Percentiles rank a stretch among this genome's conserved stretches.
These are phyloP conservation scores for Himalopsyche kuldschensis DNA, from an alignment of 2,888 invertebrate species.

Conservation along the genomic window DNA sequence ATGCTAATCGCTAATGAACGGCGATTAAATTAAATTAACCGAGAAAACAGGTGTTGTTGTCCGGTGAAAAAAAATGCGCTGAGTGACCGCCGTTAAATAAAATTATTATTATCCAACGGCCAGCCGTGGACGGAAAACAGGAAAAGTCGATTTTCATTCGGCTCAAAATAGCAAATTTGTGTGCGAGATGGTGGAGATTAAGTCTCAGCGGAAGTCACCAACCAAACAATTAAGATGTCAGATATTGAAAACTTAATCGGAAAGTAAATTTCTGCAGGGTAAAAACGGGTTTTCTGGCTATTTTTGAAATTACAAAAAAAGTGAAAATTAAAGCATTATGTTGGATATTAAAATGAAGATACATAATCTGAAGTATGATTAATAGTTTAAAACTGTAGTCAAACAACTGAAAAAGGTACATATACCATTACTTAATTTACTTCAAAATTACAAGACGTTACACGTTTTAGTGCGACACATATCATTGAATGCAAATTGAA, in stretches of 20 bases:
- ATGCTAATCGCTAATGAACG: neutral
- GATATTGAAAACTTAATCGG: neutral
- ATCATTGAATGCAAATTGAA: too few species aligned
- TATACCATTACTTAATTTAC: too few species aligned
- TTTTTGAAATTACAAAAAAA: too few species aligned
- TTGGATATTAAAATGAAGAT: too few species aligned
- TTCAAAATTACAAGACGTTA: too few species aligned
- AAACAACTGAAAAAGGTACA: too few species aligned
- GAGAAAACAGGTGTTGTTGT: constrained; percentile 15
- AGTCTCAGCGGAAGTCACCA: neutral
- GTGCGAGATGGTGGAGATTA: neutral
- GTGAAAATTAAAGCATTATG: too few species aligned
- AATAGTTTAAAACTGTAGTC: too few species aligned
- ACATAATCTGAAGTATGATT: too few species aligned
- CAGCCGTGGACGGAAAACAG: neutral
- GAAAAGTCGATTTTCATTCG: neutral
- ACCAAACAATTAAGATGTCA: neutral
- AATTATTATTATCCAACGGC: neutral
- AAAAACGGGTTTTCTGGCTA: too few species aligned
- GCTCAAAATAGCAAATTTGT: neutral
- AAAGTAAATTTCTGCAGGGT: too few species aligned
- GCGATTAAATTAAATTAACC: constrained; percentile 18
- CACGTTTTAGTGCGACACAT: too few species aligned
- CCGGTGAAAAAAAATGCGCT: constrained; percentile 9
- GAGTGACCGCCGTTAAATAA: neutral